phyloP scores from a whole-genome alignment of 2,113 vertebrate species.

The Uria aalge region DNA sequence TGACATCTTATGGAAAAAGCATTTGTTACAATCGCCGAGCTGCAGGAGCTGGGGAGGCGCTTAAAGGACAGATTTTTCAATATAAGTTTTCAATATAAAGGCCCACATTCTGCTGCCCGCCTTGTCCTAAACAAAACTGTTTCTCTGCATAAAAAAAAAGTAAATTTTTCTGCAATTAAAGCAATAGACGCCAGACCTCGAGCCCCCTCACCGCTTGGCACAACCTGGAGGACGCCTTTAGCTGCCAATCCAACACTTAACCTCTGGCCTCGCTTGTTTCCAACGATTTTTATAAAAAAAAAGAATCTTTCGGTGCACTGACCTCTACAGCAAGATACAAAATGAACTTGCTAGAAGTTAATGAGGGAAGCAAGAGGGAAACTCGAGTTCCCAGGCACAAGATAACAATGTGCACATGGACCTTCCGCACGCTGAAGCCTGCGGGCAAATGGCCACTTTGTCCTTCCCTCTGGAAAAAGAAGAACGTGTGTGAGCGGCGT shows the following conservation, averaged over 20 bases:
- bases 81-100: background rate
- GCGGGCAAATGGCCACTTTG: background rate
- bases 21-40: background rate
- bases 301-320: background rate
- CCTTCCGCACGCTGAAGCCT: accelerated
- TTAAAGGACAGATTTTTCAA: background rate
- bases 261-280: background rate
- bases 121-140: background rate
- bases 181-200: accelerated
- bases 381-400: too few relatives aligned
- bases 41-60: accelerated
- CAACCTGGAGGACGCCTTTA: background rate
- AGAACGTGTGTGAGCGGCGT: background rate
- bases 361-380: background rate
- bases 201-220: background rate
- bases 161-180: background rate
- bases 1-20: conserved; percentile 69
- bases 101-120: accelerated
- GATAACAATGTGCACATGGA: background rate
- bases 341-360: background rate
- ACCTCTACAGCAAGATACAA: background rate
- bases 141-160: background rate
- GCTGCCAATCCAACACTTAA: background rate
- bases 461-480: too few relatives aligned
- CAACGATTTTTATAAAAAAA: too few relatives aligned